Conservation (phyloP, 1,140 invertebrate species). For the Brachionus rubens region DNA sequence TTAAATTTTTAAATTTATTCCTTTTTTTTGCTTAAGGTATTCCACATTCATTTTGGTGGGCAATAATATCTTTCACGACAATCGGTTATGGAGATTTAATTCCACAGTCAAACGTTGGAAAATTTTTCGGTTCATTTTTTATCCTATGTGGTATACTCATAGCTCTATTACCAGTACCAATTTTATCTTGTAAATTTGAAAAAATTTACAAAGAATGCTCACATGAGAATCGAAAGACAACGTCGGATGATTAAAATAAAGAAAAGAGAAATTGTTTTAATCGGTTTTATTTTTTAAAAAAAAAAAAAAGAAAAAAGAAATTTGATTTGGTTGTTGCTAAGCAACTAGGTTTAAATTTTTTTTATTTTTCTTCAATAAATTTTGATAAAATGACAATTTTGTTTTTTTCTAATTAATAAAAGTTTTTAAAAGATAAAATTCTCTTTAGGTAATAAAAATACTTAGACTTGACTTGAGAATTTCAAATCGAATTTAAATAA, state of each 20-base stretch:
- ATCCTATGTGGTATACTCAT: constrained; percentile 42
- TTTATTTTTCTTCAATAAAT: neutral
- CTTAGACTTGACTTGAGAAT: neutral
- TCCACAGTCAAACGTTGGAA: constrained; percentile 35
- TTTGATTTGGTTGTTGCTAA: neutral
- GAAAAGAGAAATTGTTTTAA: no score
- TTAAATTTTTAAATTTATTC: no score
- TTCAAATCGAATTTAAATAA: no score
- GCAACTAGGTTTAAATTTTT: no score
- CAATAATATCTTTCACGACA: constrained; percentile 55
- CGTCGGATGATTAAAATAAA: no score
- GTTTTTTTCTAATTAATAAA: neutral
- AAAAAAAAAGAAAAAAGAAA: neutral
- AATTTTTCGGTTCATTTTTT: constrained; percentile 38
- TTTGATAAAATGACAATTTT: constrained; percentile 3
- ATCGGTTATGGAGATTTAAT: constrained; percentile 58
- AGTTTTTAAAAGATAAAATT: neutral
- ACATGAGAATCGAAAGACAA: constrained; percentile 6
- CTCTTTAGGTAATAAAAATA: neutral
- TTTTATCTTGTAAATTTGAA: constrained; percentile 46
- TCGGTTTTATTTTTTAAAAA: neutral
- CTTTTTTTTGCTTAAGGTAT: neutral
- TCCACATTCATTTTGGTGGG: constrained; percentile 43
- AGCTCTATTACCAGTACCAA: constrained; percentile 33
- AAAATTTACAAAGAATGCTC: constrained; percentile 43